Conservation (phyloP, 2,888 invertebrate species). For the Drosophila monieri region DNA sequence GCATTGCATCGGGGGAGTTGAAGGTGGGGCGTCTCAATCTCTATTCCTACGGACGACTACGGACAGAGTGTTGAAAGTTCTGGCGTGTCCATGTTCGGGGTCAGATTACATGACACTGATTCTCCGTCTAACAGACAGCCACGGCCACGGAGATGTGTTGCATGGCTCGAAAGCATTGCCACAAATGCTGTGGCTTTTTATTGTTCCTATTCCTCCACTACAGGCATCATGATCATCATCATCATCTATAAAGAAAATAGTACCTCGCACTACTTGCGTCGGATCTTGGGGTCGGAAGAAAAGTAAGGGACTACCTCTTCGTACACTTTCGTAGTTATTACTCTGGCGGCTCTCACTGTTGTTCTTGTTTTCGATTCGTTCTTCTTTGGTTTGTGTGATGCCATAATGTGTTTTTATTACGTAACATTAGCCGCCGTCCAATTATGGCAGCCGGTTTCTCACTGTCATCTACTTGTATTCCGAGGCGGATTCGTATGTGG, state of each 20-base stretch:
- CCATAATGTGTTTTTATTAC: conserved; percentile 76
- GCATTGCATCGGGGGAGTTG: conserved; percentile 63
- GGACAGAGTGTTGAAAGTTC: conserved; percentile 73
- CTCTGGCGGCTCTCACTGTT: conserved; percentile 39
- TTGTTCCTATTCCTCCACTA: conserved; percentile 42
- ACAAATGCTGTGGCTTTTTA: conserved; percentile 51
- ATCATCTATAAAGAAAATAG: conserved; percentile 29
- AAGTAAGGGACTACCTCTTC: conserved; percentile 45
- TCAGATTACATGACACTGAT: conserved; percentile 78
- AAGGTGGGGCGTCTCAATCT: conserved; percentile 25
- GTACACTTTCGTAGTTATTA: conserved; percentile 59
- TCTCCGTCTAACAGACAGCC: conserved; percentile 69
- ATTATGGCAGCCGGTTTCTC: conserved; percentile 68
- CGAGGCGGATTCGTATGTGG: conserved; percentile 8
- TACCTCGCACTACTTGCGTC: conserved; percentile 19
- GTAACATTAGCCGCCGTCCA: conserved; percentile 73
- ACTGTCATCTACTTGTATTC: conserved; percentile 44
- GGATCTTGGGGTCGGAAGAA: conserved; percentile 5
- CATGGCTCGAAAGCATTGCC: conserved; percentile 60
- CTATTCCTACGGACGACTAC: conserved; percentile 23
- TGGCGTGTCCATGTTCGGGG: conserved; percentile 78
- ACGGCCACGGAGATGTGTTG: conserved; percentile 36
- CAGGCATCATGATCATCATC: conserved; percentile 30
- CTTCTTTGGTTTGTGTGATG: conserved; percentile 43
- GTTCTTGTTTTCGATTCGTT: conserved; percentile 43